Evolutionary conservation across 2,888 invertebrate genomes (phyloP).

Genomic region (Tupiocoris notatus): DNA sequence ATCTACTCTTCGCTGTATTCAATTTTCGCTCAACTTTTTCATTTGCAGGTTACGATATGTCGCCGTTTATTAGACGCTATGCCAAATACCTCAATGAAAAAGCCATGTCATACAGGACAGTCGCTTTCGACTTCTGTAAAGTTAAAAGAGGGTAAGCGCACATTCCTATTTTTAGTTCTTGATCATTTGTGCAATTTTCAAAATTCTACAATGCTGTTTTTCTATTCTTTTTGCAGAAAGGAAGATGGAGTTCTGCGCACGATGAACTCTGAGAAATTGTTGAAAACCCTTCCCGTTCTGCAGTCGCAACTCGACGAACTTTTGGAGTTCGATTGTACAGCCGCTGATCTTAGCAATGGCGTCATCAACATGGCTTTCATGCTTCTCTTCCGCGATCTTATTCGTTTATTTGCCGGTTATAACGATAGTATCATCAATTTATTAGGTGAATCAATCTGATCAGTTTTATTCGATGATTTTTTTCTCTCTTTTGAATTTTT

Average conservation of each 20-base stretch:
- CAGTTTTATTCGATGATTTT: conserved; percentile 3
- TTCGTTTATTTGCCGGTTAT: conserved; percentile 97
- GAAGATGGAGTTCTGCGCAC: conserved; percentile 95
- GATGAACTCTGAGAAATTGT: conserved; percentile 95
- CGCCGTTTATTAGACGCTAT: conserved; percentile 96
- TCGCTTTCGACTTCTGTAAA: conserved; percentile 99
- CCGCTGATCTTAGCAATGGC: conserved; percentile 95
- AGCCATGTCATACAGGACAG: conserved; percentile 95
- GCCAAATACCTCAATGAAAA: conserved; percentile 99
- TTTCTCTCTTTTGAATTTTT: too few species aligned
- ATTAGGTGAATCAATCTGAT: conserved; percentile 64
- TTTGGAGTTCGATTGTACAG: conserved; percentile 94
- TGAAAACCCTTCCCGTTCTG: conserved; percentile 93
- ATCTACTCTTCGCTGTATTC: too few species aligned
- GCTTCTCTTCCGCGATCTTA: conserved; percentile 97
- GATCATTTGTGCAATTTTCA: too few species aligned
- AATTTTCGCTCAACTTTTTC: too few species aligned
- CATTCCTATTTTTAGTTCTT: neutral
- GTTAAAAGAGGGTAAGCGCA: conserved; percentile 89
- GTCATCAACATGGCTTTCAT: conserved; percentile 99
- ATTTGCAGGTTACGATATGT: conserved; percentile 94
- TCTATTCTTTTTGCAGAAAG: conserved; percentile 67
- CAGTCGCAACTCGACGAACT: conserved; percentile 94
- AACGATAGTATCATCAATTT: conserved; percentile 99
- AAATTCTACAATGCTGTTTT: neutral